Evolutionary conservation across 2,888 invertebrate genomes (phyloP), one percentile per base, ranked within the genome.

Genomic region (Latrodectus elegans): DNA sequence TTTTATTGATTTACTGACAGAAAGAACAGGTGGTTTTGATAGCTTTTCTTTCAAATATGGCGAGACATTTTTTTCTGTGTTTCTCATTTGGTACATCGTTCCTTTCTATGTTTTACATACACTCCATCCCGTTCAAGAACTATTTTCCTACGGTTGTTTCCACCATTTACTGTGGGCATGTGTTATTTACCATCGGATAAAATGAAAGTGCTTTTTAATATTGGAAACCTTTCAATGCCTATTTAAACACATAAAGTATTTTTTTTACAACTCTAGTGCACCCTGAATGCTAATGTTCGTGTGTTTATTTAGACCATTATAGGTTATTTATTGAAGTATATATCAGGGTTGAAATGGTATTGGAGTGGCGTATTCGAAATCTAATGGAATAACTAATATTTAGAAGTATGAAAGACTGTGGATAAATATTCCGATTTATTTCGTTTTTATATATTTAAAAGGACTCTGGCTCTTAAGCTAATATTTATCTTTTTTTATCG

Each of bases 1-100:
- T 76, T 64, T 70, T 83, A 83, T 83, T 76, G 83, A 83, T 83
- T 83, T 83, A 70, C 76, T 76, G 83, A 83, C 83, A 83, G 12
- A 60, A 70, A 64, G 70, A 55, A 38, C 83, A 83, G 83, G 51
- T 83, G 83, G 49, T 71, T 52, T 71, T 83, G 83, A 83, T 83
- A 60, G 83, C 71, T 49, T 76, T 75, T 51, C 17, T 82, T 74
- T 72, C 83, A 76, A 83, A 83, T 76, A 71, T 76, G 73, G 73
- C 26, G 71, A 83, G 71, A 76, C 73, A 65, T 74, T 81, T 60
- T 81, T 81, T 75, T 60, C 75, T 83, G 71, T 74, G 73, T 81
- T 81, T 60, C 73, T 73, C 76, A 71, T 76, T 83, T 76, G 70
- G 60, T 70, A 71, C 81, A 51, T 51, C 22, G 14, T 68, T 68